A percentile compares a stretch with the other conserved stretches of the same genome.
phyloP scores from a whole-genome alignment of 2,888 invertebrate genomes.

The Nomada lathburiana region DNA sequence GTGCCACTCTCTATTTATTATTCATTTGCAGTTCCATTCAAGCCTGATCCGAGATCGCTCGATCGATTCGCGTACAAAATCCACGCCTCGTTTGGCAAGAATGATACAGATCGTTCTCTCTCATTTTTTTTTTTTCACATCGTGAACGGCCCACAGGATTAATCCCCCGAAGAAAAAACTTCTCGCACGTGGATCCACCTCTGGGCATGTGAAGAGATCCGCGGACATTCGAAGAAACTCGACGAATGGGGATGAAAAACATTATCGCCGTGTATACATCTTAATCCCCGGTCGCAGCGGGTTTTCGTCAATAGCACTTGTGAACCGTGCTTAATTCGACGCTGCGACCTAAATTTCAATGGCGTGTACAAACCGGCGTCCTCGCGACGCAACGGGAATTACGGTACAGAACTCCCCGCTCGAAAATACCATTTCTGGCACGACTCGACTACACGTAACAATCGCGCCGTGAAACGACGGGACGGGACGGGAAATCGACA shows the following conservation, averaged over 20 bases:
- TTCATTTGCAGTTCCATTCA: background rate
- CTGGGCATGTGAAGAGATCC: slow-evolving; percentile 57
- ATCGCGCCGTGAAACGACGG: background rate
- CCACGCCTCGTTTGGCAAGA: too few species aligned
- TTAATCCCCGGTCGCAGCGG: slow-evolving; percentile 70
- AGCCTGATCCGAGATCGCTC: background rate
- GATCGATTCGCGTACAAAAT: background rate
- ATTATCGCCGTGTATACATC: slow-evolving; percentile 69
- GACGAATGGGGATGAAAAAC: slow-evolving; percentile 49
- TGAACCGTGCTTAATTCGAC: slow-evolving; percentile 72
- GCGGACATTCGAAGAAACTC: slow-evolving; percentile 66
- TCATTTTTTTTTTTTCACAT: background rate
- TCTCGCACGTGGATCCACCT: slow-evolving; percentile 64
- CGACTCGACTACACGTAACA: too few species aligned
- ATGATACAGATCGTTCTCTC: background rate
- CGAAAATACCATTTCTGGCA: background rate
- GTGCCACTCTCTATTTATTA: background rate
- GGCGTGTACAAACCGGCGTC: slow-evolving; percentile 30
- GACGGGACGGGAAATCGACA: background rate
- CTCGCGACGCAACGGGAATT: slow-evolving; percentile 43
- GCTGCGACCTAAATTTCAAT: slow-evolving; percentile 68
- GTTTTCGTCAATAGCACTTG: slow-evolving; percentile 73
- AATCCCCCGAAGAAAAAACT: slow-evolving; percentile 47
- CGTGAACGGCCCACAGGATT: slow-evolving; percentile 56
- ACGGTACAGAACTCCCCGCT: slow-evolving; percentile 18